Evolutionary conservation across 1,140 invertebrate genomes (phyloP), one percentile per base, ranked within the genome.

Genomic region (Pemphigus obesinymphae): DNA sequence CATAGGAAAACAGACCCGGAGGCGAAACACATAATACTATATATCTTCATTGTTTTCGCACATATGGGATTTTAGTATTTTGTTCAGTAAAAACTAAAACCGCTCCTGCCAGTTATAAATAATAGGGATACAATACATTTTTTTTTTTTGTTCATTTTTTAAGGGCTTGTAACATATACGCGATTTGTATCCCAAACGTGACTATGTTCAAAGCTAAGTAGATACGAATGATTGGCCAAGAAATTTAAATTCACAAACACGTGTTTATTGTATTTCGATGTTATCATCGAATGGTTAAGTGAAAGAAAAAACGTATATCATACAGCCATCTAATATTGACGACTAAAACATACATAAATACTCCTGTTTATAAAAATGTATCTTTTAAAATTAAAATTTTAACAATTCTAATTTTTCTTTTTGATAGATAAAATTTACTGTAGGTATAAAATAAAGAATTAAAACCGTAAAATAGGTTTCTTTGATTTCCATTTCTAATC

Each of bases 1-100:
- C 37, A 43, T 31, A 26, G 37, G 23, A 50, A 31, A 61, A 58
- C n/a, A 34, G 75, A 63, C 55, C 55, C 76, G 37, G 37, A 80
- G 76, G 23, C 76, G 37, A 26, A 63, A 20, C 15, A 73, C 26
- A 45, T 29, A 15, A 43, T 50, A 73, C 31, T 20, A 31, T 73
- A 50, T 31, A 29, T 15, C 0, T 7, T 5, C 29, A 70, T 80
- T 45, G 76, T 80, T 63, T 80, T 61, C 76, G 76, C 76, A 26
- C 76, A 63, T 58, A 11, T 61, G 73, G 34, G n/a, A n/a, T 29
- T 53, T 55, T 76, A 6, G 31, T 55, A 45, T 53, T 76, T 55
- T 76, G 68, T 72, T 48, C 15, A 7, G 17, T 72, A 29, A 29
- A 72, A 48, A 45, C 40, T 48, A 29, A 72, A 48, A 72, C 45